Conservation (phyloP, 2,888 invertebrate genomes). For the Meteorus colon region DNA sequence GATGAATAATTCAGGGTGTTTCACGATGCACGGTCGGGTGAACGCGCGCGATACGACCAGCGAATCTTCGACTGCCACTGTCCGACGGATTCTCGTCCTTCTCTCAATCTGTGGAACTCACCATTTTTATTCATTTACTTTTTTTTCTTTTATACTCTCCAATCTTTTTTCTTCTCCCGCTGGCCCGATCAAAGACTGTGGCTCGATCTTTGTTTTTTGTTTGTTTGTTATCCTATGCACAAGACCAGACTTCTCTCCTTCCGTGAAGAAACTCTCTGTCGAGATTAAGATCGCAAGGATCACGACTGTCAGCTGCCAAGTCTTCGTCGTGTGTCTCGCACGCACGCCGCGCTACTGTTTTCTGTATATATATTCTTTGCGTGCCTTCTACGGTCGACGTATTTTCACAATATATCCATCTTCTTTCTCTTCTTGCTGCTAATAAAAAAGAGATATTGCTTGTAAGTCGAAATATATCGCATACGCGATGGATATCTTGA, state of each 20-base stretch:
- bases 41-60: slow-evolving; percentile 42
- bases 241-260: slow-evolving; percentile 50
- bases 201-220: slow-evolving; percentile 40
- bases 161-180: slow-evolving; percentile 41
- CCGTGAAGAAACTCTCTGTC: slow-evolving; percentile 56
- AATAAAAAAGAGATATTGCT: slow-evolving; percentile 7
- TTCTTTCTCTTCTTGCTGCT: background rate
- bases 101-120: slow-evolving; percentile 33
- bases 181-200: slow-evolving; percentile 33
- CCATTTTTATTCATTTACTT: slow-evolving; percentile 30
- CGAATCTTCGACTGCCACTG: slow-evolving; percentile 39
- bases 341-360: slow-evolving; percentile 57
- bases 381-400: slow-evolving; percentile 53
- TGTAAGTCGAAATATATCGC: background rate
- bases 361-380: slow-evolving; percentile 40
- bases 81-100: slow-evolving; percentile 38
- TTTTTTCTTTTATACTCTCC: slow-evolving; percentile 31
- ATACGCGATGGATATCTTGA: no score
- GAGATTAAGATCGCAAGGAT: slow-evolving; percentile 70
- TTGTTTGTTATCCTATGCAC: slow-evolving; percentile 39
- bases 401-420: slow-evolving; percentile 32
- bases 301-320: slow-evolving; percentile 67
- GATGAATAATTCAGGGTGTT: slow-evolving; percentile 70
- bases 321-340: slow-evolving; percentile 46
- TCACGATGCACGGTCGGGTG: slow-evolving; percentile 49